Evolutionary conservation across 2,797 vertebrate species (phyloP).

Genomic region (Alectoris magna): DNA sequence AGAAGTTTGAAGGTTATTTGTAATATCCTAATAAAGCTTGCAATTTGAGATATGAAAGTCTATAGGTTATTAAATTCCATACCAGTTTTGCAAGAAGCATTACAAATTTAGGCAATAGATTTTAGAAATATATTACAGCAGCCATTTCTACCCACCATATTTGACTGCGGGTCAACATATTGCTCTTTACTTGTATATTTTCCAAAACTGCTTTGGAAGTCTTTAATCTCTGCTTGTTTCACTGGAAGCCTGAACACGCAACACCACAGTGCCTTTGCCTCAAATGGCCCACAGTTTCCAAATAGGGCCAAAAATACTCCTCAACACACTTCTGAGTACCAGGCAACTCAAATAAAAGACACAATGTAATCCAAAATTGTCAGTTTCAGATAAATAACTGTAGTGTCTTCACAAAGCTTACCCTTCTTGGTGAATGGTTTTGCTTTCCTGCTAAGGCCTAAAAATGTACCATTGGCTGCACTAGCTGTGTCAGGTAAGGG

Average conservation of each 20-base stretch:
- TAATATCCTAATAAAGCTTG: not conserved
- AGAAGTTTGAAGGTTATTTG: not conserved
- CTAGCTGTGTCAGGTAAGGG: not conserved
- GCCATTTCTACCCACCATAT: not conserved
- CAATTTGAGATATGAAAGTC: not conserved
- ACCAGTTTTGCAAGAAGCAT: not conserved
- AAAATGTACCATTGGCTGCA: not conserved
- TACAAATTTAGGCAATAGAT: not conserved
- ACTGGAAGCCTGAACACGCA: not conserved
- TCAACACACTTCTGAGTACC: constrained; percentile 3
- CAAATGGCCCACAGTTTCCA: not conserved
- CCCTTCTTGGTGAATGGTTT: not conserved
- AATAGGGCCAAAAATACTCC: not conserved
- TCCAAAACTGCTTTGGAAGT: constrained; percentile 18
- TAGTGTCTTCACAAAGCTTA: not conserved
- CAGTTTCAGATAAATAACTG: not conserved
- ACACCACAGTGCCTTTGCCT: not conserved
- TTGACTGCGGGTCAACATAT: not conserved
- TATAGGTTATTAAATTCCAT: not conserved
- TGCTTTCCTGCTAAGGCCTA: not conserved
- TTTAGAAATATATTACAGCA: not conserved
- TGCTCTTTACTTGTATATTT: not conserved
- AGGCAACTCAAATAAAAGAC: not conserved
- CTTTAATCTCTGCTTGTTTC: not conserved
- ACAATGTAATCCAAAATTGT: not conserved